These are phyloP conservation scores for Eupeodes latifasciatus DNA, from an alignment of 2,888 invertebrate species.

Conservation along the genomic window DNA sequence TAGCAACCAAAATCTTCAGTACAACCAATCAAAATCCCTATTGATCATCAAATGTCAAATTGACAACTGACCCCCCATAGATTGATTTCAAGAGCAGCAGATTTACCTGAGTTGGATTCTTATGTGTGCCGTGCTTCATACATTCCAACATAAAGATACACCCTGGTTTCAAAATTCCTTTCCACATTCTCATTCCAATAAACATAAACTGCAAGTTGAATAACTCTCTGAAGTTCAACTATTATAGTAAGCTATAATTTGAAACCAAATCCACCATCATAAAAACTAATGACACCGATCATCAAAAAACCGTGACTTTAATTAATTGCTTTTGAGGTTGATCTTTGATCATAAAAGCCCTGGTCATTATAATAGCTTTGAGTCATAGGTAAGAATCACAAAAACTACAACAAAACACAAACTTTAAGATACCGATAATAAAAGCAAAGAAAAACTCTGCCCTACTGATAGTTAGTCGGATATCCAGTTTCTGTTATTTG, in stretches of 20 bases:
- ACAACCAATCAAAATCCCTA: no score
- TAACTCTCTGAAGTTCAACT: background rate
- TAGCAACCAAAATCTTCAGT: no score
- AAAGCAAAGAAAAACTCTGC: constrained; percentile 13
- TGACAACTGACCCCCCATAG: no score
- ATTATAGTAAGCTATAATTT: background rate
- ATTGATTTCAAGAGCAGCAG: no score
- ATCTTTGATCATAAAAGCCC: background rate
- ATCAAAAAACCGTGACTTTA: constrained; percentile 30
- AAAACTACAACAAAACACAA: background rate
- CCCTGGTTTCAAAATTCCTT: no score
- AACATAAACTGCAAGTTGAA: no score
- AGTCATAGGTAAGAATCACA: constrained; percentile 11
- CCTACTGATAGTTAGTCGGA: constrained; percentile 25
- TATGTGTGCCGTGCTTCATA: no score
- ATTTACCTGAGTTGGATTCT: no score
- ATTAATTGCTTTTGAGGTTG: constrained; percentile 29
- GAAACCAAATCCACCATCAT: background rate
- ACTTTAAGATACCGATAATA: no score
- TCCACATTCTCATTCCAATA: no score
- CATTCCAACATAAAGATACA: no score
- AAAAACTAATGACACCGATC: constrained; percentile 24
- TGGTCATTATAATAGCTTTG: constrained; percentile 15
- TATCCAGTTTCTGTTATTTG: constrained; percentile 31
- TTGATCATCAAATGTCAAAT: no score